These are phyloP conservation scores for Catharus fuscescens DNA, from an alignment of 2,113 vertebrate genomes.

Conservation along the genomic window DNA sequence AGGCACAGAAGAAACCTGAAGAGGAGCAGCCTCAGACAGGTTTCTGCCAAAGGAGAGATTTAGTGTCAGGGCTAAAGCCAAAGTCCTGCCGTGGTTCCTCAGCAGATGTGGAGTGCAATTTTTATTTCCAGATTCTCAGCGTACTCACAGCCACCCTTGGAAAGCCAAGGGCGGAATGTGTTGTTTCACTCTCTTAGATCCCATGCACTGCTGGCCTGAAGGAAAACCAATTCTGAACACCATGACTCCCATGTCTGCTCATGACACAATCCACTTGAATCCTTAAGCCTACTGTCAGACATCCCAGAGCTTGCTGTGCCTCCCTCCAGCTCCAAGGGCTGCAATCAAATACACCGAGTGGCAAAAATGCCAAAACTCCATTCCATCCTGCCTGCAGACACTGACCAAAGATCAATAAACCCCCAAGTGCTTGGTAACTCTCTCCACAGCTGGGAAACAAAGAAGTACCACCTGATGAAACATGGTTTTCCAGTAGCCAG, in stretches of 20 bases:
- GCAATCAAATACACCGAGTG: accelerated
- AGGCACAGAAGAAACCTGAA: neutral
- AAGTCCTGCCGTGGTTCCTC: neutral
- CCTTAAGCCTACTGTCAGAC: accelerated
- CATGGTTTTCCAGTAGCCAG: neutral
- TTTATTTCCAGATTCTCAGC: neutral
- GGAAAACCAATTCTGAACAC: neutral
- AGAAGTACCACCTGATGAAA: neutral
- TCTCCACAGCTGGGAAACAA: neutral
- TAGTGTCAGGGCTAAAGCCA: neutral
- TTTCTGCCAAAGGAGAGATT: neutral
- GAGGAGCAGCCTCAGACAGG: neutral
- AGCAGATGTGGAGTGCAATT: accelerated
- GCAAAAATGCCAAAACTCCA: neutral
- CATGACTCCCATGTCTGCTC: accelerated
- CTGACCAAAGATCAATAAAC: neutral
- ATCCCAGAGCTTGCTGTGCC: neutral
- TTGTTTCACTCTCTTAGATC: neutral
- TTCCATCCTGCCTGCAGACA: neutral
- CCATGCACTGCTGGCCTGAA: neutral
- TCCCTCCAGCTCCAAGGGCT: neutral
- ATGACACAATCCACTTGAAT: neutral
- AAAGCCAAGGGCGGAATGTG: accelerated
- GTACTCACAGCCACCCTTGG: neutral
- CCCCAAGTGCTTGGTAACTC: neutral